phyloP scores from a whole-genome alignment of 2,888 invertebrate genomes.

The Apocheima hispidaria region DNA sequence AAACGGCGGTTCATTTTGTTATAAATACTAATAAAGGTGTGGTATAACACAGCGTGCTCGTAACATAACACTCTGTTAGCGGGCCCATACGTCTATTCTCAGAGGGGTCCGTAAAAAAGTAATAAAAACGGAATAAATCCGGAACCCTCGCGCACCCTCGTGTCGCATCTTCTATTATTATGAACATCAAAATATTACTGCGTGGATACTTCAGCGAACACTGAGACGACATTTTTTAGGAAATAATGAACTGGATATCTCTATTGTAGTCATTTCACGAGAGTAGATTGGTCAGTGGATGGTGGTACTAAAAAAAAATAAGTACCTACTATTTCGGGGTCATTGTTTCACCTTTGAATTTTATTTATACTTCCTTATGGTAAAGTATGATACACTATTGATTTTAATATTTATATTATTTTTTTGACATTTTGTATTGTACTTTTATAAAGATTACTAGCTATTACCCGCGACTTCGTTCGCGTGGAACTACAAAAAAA shows the following conservation, averaged over 20 bases:
- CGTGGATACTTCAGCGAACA: conserved; percentile 50
- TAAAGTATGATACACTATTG: no score
- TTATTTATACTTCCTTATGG: background rate
- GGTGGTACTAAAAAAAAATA: background rate
- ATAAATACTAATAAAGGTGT: conserved; percentile 58
- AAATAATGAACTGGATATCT: conserved; percentile 53
- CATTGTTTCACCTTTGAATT: background rate
- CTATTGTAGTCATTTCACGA: conserved; percentile 10
- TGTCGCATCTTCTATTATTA: conserved; percentile 76
- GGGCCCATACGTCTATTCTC: conserved; percentile 59
- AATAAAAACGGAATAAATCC: conserved; percentile 84
- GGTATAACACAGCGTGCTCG: conserved; percentile 60
- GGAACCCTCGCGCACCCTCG: conserved; percentile 64
- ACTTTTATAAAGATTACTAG: no score
- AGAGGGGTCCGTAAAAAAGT: conserved; percentile 79
- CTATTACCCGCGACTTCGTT: no score
- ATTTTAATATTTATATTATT: background rate
- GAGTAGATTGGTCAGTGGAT: conserved; percentile 6
- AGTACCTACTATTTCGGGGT: background rate
- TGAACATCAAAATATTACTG: conserved; percentile 79
- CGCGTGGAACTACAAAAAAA: no score
- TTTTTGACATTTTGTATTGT: background rate
- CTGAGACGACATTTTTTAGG: conserved; percentile 51
- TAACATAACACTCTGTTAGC: conserved; percentile 66
- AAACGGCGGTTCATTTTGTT: conserved; percentile 43